Evolutionary conservation across 1,140 invertebrate genomes (phyloP), one percentile per base, ranked within the genome.

Genomic region (Eupristina koningsbergeri): DNA sequence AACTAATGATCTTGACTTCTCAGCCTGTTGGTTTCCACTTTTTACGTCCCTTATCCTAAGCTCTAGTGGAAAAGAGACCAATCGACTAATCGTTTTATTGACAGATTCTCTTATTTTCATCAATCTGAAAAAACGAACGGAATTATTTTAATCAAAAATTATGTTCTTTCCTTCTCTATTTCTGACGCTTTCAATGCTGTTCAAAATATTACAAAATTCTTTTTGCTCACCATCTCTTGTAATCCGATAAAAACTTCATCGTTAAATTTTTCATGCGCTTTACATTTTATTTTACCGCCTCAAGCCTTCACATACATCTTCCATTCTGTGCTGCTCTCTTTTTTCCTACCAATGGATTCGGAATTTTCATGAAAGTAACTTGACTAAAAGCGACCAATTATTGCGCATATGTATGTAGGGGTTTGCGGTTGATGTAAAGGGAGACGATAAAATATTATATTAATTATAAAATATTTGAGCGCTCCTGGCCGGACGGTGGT

Each of bases 401-500:
- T 83, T 26, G 63, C 64, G n/a, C 47, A 22, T 26, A 36, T 50
- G n/a, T 26, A 50, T 39, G 17, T 31, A 74, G 15, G 26, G 50
- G n/a, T 31, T 19, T 74, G 69, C 11, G 73, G 45, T 9, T 50
- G 29, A 50, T 50, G 47, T 9, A 67, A 39, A 22, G 58, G 75
- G 73, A 77, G 80, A 81, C 47, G 83, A 89, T 89, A 88, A 90
- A 89, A 90, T 89, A 88, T 90, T 88, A 86, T 88, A 88, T 89
- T 90, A 90, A 90, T 90, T 90, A 90, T 88, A 84, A 89, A 88
- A 89, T 89, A 88, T 88, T 83, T 85, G 86, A 81, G 74, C 80
- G 81, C 53, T 47, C 53, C 19, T 7, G n/a, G 29, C 17, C 29
- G 74, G 74, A 39, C 58, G 67, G 22, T 41, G 39, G 22, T n/a